Evolutionary conservation across 2,797 vertebrate genomes (phyloP).

Genomic region (Anas georgica): DNA sequence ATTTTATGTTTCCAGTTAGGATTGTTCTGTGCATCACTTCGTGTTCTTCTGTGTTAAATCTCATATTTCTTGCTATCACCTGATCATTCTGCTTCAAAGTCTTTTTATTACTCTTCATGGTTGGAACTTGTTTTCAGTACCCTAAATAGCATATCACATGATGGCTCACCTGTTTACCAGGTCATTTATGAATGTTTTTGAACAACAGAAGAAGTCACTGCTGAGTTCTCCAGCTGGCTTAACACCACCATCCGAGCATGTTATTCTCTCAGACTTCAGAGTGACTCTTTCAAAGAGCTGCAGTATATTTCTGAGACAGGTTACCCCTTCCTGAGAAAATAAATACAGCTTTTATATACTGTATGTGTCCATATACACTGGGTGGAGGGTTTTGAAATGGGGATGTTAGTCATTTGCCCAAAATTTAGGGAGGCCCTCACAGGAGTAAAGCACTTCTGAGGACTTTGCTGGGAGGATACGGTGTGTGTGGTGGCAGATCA

Average conservation of each 20-base stretch:
- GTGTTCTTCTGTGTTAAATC: not conserved
- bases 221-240: not conserved
- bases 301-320: not conserved
- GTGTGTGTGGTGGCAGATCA: too few species aligned
- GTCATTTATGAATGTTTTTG: not conserved
- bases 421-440: not conserved
- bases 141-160: not conserved
- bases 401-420: not conserved
- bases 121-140: not conserved
- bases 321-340: not conserved
- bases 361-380: fast-evolving
- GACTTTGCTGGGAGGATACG: not conserved
- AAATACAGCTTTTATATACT: not conserved
- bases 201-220: not conserved
- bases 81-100: not conserved
- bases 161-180: not conserved
- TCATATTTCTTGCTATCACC: not conserved
- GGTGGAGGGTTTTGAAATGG: not conserved
- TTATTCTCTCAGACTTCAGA: not conserved
- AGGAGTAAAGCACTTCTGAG: not conserved
- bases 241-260: not conserved
- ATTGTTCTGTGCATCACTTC: not conserved
- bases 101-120: not conserved
- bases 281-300: not conserved
- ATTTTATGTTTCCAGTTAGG: not conserved